These are phyloP conservation scores for Psilopsiagon aymara DNA, from an alignment of 2,113 vertebrate species.

Conservation along the genomic window DNA sequence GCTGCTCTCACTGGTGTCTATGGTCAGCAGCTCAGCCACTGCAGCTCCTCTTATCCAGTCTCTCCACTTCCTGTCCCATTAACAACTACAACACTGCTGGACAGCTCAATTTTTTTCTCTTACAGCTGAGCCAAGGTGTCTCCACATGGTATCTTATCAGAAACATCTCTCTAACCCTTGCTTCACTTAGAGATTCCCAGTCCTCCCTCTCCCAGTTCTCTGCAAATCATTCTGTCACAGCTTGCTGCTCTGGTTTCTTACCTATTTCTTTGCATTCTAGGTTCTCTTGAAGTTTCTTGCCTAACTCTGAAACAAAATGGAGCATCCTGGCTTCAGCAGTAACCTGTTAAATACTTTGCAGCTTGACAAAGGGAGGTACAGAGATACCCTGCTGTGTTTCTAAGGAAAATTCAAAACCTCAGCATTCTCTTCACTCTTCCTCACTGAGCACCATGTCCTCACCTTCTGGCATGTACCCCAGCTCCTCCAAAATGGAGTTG, in stretches of 20 bases:
- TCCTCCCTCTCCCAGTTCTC: background rate
- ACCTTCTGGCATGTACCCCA: background rate
- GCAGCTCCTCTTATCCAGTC: background rate
- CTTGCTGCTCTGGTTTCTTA: background rate
- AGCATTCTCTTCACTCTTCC: background rate
- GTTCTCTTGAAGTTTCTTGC: background rate
- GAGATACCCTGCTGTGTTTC: background rate
- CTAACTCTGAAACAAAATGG: background rate
- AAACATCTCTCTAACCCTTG: background rate
- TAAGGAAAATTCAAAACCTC: background rate
- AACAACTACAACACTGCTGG: background rate
- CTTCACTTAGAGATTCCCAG: background rate
- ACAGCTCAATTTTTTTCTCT: background rate
- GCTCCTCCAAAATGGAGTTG: background rate
- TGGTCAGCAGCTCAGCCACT: background rate
- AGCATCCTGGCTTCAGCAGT: background rate
- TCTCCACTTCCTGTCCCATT: background rate
- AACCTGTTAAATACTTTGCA: background rate
- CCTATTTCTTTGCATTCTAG: background rate
- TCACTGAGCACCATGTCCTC: background rate
- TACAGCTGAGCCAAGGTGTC: background rate
- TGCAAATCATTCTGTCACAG: background rate
- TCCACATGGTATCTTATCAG: background rate
- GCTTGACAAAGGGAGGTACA: background rate
- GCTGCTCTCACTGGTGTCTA: background rate